Conservation (phyloP, 2,113 vertebrate species). For the Chiloscyllium plagiosum region DNA sequence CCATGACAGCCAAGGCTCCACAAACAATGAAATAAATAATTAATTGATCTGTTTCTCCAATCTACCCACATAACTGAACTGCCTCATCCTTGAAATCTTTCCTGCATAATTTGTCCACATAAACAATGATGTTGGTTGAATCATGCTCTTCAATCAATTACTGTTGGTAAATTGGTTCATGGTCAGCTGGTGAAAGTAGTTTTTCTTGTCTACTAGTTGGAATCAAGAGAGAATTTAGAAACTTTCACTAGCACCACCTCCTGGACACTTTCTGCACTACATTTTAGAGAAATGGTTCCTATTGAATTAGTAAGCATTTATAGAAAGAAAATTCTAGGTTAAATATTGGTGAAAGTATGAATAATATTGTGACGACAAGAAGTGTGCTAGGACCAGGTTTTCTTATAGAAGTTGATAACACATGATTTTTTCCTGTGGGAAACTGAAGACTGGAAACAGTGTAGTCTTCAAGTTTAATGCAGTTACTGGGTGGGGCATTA, state of each 20-base stretch:
- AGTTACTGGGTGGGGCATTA: neutral
- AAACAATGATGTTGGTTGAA: neutral
- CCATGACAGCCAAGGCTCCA: too few species aligned
- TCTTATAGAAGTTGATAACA: neutral
- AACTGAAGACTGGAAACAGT: neutral
- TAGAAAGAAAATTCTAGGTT: neutral
- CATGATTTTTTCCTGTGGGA: neutral
- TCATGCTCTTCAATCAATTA: neutral
- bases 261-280: neutral
- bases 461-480: neutral
- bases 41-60: neutral
- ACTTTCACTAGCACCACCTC: neutral
- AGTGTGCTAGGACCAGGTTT: neutral
- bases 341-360: neutral
- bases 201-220: neutral
- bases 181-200: neutral
- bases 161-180: neutral
- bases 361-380: neutral
- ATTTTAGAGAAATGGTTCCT: neutral
- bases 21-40: neutral
- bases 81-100: neutral
- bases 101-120: too few species aligned
- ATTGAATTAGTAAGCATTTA: neutral
- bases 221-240: neutral
- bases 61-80: neutral